A percentile compares a stretch with the other conserved stretches of the same genome.
Conservation (phyloP, 2,113 vertebrate genomes). For the Sturnus vulgaris region DNA sequence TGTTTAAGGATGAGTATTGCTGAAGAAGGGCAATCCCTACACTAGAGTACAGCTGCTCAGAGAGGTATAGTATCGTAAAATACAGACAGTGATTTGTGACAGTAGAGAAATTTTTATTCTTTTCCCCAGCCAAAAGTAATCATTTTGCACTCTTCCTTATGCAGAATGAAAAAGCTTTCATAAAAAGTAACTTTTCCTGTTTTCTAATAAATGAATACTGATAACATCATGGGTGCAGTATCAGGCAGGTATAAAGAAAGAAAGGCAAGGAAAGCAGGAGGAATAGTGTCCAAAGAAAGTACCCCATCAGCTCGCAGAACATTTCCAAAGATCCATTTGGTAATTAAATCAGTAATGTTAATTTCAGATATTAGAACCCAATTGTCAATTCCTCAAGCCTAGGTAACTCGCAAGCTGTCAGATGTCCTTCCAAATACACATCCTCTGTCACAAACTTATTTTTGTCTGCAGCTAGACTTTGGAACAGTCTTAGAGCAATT, state of each 20-base stretch:
- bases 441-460: neutral
- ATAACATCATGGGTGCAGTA: neutral
- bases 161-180: neutral
- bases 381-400: neutral
- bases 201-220: neutral
- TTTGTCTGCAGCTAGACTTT: neutral
- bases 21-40: neutral
- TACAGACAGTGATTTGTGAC: neutral
- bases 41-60: neutral
- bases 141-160: neutral
- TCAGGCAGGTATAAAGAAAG: neutral
- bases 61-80: neutral
- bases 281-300: neutral
- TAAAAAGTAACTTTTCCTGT: neutral
- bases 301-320: neutral
- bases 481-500: neutral
- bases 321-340: constrained; percentile 9
- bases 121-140: neutral
- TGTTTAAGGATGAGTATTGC: neutral
- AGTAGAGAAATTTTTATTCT: neutral
- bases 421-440: neutral
- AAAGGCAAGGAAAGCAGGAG: neutral
- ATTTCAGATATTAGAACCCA: constrained; percentile 3
- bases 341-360: neutral
- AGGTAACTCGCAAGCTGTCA: neutral